A percentile compares a stretch with the other conserved stretches of the same genome.
phyloP scores from a whole-genome alignment of 2,113 vertebrate species.

The Ciconia maguari region DNA sequence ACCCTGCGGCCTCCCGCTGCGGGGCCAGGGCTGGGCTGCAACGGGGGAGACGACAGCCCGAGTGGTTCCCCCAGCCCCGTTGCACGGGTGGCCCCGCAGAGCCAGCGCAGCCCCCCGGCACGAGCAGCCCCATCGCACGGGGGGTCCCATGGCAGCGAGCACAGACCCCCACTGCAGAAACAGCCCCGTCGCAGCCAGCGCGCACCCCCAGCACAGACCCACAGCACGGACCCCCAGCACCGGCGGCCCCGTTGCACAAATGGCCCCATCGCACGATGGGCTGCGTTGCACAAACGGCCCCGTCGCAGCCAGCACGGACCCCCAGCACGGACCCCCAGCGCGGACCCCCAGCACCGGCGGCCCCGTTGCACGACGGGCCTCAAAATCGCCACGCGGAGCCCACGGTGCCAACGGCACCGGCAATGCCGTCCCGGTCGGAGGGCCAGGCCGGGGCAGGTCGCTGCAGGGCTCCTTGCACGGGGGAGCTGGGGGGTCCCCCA shows the following conservation, averaged over 20 bases:
- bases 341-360: not conserved
- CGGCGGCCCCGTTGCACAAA: too few relatives aligned
- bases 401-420: not conserved
- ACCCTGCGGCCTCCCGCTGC: not conserved
- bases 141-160: not conserved
- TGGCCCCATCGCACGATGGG: too few relatives aligned
- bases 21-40: not conserved
- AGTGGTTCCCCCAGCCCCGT: not conserved
- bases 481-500: not conserved
- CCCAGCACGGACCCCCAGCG: not conserved
- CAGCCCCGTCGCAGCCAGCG: not conserved
- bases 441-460: not conserved
- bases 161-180: not conserved
- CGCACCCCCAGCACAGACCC: not conserved
- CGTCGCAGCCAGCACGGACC: not conserved
- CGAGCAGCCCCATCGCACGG: not conserved
- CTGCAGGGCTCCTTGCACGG: not conserved
- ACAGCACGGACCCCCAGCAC: not conserved
- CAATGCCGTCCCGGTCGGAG: not conserved
- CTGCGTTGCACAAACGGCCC: not conserved
- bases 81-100: not conserved
- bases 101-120: not conserved
- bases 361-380: not conserved
- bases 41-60: not conserved
- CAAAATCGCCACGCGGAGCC: not conserved